Evolutionary conservation across 2,797 vertebrate species (phyloP).

Genomic region (Prunella strophiata): DNA sequence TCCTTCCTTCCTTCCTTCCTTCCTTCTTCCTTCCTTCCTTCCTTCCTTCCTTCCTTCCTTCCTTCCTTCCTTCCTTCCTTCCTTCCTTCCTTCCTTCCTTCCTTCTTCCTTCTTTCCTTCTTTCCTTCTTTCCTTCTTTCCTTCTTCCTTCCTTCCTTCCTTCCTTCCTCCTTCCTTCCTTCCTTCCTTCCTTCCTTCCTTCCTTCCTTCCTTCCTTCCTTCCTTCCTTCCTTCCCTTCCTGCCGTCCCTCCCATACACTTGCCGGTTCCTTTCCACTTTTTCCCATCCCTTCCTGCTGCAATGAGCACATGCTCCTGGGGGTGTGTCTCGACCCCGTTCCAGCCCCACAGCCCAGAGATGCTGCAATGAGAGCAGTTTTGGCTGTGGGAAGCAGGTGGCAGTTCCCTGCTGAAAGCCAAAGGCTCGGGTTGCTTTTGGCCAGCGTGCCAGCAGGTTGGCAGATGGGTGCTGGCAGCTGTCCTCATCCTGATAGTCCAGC

Average conservation of each 20-base stretch:
- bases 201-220: fast-evolving
- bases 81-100: no score
- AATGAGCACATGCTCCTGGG: not conserved
- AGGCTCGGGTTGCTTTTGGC: not conserved
- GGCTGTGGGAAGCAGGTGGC: not conserved
- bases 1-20: no score
- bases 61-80: no score
- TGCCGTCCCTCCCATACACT: no score
- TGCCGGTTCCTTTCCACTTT: no score
- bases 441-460: not conserved
- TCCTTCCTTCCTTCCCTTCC: not conserved
- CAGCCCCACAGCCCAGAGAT: not conserved
- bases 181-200: no score
- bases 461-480: not conserved
- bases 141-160: no score
- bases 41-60: no score
- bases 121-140: no score
- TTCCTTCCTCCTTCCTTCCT: no score
- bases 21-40: no score
- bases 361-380: not conserved
- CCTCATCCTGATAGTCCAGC: not conserved
- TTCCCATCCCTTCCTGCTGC: not conserved
- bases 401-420: not conserved
- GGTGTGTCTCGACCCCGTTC: not conserved
- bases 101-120: no score